Evolutionary conservation across 1,140 invertebrate species (phyloP), one percentile per base, ranked within the genome.

Genomic region (Drosophila trapezifrons): DNA sequence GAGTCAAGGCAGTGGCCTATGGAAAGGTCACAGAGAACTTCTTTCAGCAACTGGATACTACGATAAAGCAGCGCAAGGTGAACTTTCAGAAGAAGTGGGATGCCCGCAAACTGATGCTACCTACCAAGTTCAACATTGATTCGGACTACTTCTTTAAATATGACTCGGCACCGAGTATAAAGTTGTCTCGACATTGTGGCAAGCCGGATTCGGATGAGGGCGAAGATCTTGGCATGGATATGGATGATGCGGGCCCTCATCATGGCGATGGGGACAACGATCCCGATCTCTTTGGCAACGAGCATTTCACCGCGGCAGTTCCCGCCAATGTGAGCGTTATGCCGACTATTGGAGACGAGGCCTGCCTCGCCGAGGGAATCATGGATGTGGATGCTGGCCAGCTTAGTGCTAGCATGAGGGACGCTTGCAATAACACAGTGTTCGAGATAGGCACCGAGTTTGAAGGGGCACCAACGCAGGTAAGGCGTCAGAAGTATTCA

Each of bases 1-100:
- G 74, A 17, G 60, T 49, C 8, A 81, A 85, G 55, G 57, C 58
- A 7, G 40, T 91, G 1, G 70, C 58, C 17, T 92, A 90, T 58
- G 78, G 76, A 1, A 51, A 78, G n/a, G 65, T 54, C 17, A 76
- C 78, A 6, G 83, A 86, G 29, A 75, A 70, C 38, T 60, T 78
- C 0, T 92, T 91, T 37, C 58, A 85, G 22, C 60, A 70, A 9
- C 47, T 89, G 3, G 87, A 90, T 22, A 45, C 73, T 3, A 83
- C 73, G 7, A 76, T 62, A 6, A 92, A 91, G 47, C 43, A 74
- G 54, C 82, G 89, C 3, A 89, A 86, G 56, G 80, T 74, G 0
- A 92, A 92, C 42, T 81, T 69, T 40, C 91, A 91, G 37, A 92
- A 92, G 59, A 85, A 86, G 56, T 92, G 91, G 91, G 91, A 92